phyloP scores from a whole-genome alignment of 1,140 invertebrate species.

The Hypsibius dujardini region DNA sequence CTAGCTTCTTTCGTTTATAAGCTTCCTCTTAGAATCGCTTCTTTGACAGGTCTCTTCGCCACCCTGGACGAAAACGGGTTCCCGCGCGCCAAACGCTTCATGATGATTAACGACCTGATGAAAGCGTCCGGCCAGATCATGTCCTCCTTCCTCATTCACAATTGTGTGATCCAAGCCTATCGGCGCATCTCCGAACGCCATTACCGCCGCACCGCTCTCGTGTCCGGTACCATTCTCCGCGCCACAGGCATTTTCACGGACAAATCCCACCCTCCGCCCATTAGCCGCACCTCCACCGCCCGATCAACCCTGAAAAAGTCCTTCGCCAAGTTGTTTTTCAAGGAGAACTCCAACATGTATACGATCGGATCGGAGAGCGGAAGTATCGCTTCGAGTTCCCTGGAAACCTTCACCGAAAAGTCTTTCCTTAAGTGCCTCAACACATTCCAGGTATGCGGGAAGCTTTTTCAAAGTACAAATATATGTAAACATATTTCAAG shows the following conservation, averaged over 20 bases:
- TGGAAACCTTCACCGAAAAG: neutral
- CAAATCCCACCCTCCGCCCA: neutral
- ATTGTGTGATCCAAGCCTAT: neutral
- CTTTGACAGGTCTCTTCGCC: neutral
- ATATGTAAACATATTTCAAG: too few relatives aligned
- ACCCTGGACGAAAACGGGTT: neutral
- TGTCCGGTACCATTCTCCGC: neutral
- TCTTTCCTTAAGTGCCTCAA: neutral
- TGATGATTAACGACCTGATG: conserved; percentile 16
- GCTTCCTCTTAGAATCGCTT: neutral
- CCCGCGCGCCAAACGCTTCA: neutral
- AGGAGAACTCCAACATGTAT: neutral
- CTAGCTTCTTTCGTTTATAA: too few relatives aligned
- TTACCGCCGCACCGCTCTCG: neutral
- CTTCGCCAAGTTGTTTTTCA: neutral
- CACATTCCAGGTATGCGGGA: neutral
- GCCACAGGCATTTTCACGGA: conserved; percentile 3
- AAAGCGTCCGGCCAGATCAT: neutral
- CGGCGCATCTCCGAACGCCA: conserved; percentile 8
- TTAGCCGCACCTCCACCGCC: neutral
- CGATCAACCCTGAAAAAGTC: neutral
- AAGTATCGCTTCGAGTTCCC: neutral
- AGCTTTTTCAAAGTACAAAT: too few relatives aligned
- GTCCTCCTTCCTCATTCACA: conserved; percentile 13
- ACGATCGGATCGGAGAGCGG: neutral